These are phyloP conservation scores for Adrianichthys oophorus DNA, from an alignment of 2,797 vertebrate species.

Conservation along the genomic window DNA sequence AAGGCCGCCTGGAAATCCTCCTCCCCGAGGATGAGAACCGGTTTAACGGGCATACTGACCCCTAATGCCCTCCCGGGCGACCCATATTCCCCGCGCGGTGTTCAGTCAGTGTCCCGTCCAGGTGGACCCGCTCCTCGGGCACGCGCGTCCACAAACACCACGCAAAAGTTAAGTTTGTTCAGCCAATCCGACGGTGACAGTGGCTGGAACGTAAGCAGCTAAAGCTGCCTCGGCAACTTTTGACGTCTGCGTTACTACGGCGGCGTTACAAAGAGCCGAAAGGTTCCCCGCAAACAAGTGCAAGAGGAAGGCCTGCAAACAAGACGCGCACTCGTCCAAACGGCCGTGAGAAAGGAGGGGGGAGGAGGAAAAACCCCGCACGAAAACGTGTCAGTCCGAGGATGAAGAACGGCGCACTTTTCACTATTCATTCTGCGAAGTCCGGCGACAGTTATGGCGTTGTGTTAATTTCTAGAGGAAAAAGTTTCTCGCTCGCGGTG, in stretches of 20 bases:
- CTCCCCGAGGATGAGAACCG: slow-evolving; percentile 41
- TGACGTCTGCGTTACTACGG: too few relatives aligned
- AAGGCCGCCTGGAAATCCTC: slow-evolving; percentile 70
- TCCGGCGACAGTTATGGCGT: slow-evolving; percentile 67
- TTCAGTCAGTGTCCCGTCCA: background rate
- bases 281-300: slow-evolving; percentile 7
- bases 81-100: slow-evolving; percentile 14
- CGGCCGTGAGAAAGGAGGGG: slow-evolving; percentile 37
- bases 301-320: slow-evolving; percentile 40
- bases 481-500: slow-evolving; percentile 74
- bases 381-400: slow-evolving; percentile 5
- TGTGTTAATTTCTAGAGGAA: slow-evolving; percentile 76
- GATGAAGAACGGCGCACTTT: slow-evolving; percentile 3
- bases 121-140: too few relatives aligned
- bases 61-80: slow-evolving; percentile 28
- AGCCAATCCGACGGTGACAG: slow-evolving; percentile 50
- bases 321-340: slow-evolving; percentile 16
- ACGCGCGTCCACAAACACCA: too few relatives aligned
- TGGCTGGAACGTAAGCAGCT: background rate
- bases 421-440: slow-evolving; percentile 13
- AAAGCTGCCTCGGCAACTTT: too few relatives aligned
- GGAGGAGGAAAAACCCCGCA: too few relatives aligned
- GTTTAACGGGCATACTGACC: slow-evolving; percentile 34
- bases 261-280: background rate
- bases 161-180: too few relatives aligned